Conservation (phyloP, 2,797 vertebrate genomes). For the Pelochelys cantorii region DNA sequence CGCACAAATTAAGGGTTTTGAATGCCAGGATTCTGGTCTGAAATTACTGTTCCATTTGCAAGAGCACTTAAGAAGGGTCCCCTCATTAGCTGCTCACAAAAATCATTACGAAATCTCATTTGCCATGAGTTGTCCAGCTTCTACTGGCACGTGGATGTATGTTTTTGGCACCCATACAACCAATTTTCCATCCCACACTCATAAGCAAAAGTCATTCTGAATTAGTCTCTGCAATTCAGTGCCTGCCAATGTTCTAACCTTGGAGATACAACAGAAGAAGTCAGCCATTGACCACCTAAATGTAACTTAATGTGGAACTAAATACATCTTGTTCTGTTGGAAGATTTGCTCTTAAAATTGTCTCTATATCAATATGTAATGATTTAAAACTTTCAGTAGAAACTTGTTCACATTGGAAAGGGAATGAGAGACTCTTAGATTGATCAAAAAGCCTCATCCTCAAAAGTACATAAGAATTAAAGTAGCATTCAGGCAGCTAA, state of each 20-base stretch:
- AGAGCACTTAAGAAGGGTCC: not conserved
- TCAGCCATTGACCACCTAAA: not conserved
- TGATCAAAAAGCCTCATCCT: not conserved
- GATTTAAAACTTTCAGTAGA: not conserved
- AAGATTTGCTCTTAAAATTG: conserved; percentile 14
- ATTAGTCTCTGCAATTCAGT: conserved; percentile 30
- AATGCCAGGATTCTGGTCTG: not conserved
- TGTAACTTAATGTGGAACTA: conserved; percentile 17
- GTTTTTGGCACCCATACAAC: conserved; percentile 56
- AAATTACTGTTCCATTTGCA: not conserved
- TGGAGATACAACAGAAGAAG: conserved; percentile 24
- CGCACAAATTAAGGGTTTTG: not conserved
- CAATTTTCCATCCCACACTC: conserved; percentile 45
- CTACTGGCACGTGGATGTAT: not conserved
- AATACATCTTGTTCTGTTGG: not conserved
- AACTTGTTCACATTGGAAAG: not conserved
- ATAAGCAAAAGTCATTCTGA: conserved; percentile 54
- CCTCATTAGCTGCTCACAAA: not conserved
- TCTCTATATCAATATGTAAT: not conserved
- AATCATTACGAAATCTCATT: conserved; percentile 31
- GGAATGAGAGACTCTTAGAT: not conserved
- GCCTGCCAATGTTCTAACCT: conserved; percentile 29
- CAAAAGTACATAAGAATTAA: not conserved
- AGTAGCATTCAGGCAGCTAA: not conserved
- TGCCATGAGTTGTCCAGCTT: not conserved